Base-by-base conservation (phyloP, 2,797 vertebrate genomes). In the Urophycis tenuis region DNA sequence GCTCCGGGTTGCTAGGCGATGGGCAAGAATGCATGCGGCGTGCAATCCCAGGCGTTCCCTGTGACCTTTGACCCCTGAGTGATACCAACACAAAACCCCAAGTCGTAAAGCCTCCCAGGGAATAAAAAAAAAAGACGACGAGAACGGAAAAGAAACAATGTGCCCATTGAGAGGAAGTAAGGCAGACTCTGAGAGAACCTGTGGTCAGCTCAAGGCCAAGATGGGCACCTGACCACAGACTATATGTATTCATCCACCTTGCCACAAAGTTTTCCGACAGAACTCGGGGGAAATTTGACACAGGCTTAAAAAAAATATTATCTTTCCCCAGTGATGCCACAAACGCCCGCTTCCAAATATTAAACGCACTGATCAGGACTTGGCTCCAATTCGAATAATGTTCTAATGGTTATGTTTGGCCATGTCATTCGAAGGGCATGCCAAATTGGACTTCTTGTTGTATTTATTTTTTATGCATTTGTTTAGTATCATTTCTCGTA, bases 221-320 rank as follows among this genome's bases (percentile, higher is more conserved):
- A 87, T 81, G 86, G 88, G 75, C 88, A 91, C 88, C 87, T 91
- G 88, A 90, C 87, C 87, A 89, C 86, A 90, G 86, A 84, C 81
- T 82, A 67, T 80, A 87, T 84, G 86, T 79, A 74, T 72, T 87
- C 82, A 83, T 85, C 70, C 79, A 82, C 83, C 79, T 72, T 76
- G 74, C 77, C 39, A 72, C 60, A 7, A 79, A 85, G 71, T 89
- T 91, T 92, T 88, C 82, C 81, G 77, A 82, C 79, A 77, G 87
- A 76, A 83, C 84, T 81, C 85, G 85, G 91, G 91, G 87, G 89
- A 93, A 91, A 88, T 79, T 74, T 77, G 76, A 80, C 80, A 78
- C 75, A 31, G 77, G 64, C 83, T 82, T 82, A 86, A 85, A 90
- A 88, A 88, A 87, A 83, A 82, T 75, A 82, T 80, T 29, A 33